phyloP scores from a whole-genome alignment of 2,113 vertebrate species.

The Leptodactylus fuscus region DNA sequence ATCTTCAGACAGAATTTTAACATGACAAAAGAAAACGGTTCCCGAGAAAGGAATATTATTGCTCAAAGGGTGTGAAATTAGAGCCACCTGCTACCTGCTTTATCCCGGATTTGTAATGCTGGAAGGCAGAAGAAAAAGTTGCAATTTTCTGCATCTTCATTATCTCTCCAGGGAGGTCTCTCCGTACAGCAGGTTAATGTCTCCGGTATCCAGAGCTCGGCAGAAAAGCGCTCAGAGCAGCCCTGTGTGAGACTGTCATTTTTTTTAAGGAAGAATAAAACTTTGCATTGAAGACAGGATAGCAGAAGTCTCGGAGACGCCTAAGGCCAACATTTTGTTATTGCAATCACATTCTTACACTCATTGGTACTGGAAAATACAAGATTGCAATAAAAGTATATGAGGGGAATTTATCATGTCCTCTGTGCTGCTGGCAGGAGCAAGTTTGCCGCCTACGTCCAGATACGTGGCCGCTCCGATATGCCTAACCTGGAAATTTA shows the following conservation, averaged over 20 bases:
- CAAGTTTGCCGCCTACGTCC: neutral
- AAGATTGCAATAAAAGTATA: conserved; percentile 45
- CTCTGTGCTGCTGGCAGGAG: neutral
- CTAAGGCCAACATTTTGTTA: conserved; percentile 14
- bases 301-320: neutral
- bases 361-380: conserved; percentile 35
- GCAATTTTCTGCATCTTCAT: conserved; percentile 64
- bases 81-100: conserved; percentile 56
- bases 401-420: conserved; percentile 19
- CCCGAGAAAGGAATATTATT: conserved; percentile 58
- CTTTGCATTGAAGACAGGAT: conserved; percentile 8
- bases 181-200: conserved; percentile 47
- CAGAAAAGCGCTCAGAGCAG: neutral
- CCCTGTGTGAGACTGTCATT: conserved; percentile 23
- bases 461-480: neutral
- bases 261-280: conserved; percentile 33
- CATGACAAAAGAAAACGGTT: conserved; percentile 47
- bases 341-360: conserved; percentile 23
- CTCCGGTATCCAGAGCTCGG: neutral
- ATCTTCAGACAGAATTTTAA: neutral
- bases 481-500: neutral
- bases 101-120: conserved; percentile 13
- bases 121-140: conserved; percentile 61
- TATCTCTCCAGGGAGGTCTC: conserved; percentile 44
- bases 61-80: conserved; percentile 60